Base-by-base conservation (phyloP, 2,113 vertebrate genomes). In the Sceloporus tristichus region DNA sequence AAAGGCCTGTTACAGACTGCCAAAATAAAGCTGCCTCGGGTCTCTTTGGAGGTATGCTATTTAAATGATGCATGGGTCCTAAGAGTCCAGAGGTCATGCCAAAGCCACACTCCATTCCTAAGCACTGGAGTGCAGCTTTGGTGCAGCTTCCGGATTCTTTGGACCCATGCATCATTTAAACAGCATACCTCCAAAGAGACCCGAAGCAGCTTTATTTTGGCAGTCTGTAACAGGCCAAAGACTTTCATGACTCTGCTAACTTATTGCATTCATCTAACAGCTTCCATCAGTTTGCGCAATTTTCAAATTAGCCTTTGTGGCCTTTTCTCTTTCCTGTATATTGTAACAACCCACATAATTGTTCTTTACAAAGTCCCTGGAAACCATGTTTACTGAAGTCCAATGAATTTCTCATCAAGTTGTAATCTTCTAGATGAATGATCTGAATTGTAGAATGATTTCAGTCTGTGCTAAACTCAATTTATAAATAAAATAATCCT, bases 361-460 rank as follows among this genome's bases (percentile, higher is more conserved):
- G 68, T 93, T 88, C 84, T 93, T 88, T 88, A 80, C 90, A 86
- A 87, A 83, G 14, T 83, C 91, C 85, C 76, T 79, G 94, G 89
- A 85, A 95, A 80, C 84, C 79, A 82, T 38, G 84, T 87, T 25
- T 42, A 7, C 40, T 82, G 66, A 93, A 85, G 84, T 76, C 82
- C 85, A 86, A 8, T 87, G 62, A 54, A 90, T 42, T 70, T 70
- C 27, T 9, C 27, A 9, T 25, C 27, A 27, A 27, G 68, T 70
- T 70, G 8, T 27, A 70, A 71, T 83, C 54, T 82, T 34, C 34
- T 34, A 93, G 88, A 2, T 86, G 18, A 83, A 84, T 87, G 81
- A 91, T 91, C 91, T 93, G 88, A 85, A 90, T 87, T 92, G 62
- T n/a, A 84, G 80, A 91, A 95, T 92, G 18, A 94, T 89, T 92